Evolutionary conservation across 2,888 invertebrate species (phyloP).

Genomic region (Cephus nigrinus): DNA sequence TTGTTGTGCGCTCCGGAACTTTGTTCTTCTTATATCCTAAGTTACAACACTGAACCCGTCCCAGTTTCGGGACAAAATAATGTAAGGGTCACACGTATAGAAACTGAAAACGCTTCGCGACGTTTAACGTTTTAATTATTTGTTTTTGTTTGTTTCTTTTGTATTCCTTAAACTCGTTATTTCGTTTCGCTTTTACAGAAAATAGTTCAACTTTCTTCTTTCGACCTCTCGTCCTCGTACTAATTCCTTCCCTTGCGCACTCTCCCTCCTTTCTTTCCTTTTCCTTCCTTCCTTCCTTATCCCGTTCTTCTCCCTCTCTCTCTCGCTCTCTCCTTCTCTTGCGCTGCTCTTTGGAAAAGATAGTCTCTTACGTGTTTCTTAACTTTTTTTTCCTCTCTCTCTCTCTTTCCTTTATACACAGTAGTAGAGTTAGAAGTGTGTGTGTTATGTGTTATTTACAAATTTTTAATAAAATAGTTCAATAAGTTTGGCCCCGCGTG

Average conservation of each 20-base stretch:
- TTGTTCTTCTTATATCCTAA: conserved; percentile 58
- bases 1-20: conserved; percentile 52
- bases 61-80: conserved; percentile 61
- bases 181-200: conserved; percentile 22
- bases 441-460: conserved; percentile 58
- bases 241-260: conserved; percentile 15
- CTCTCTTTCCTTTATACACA: conserved; percentile 4
- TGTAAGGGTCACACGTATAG: conserved; percentile 58
- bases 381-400: not conserved
- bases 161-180: conserved; percentile 13
- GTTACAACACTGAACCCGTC: conserved; percentile 65
- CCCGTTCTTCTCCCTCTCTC: conserved; percentile 6
- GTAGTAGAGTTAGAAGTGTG: conserved; percentile 21
- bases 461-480: conserved; percentile 62
- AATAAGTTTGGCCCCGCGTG: conserved; percentile 65
- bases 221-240: conserved; percentile 11
- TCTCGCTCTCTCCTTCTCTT: conserved; percentile 8
- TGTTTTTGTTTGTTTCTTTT: conserved; percentile 18
- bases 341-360: conserved; percentile 5
- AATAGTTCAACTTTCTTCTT: conserved; percentile 25
- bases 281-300: conserved; percentile 15
- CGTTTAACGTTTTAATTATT: conserved; percentile 7
- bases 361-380: not conserved
- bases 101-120: conserved; percentile 14
- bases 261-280: conserved; percentile 16